Base-by-base conservation (phyloP, 2,113 vertebrate genomes). In the Neolamprologus hecqui region DNA sequence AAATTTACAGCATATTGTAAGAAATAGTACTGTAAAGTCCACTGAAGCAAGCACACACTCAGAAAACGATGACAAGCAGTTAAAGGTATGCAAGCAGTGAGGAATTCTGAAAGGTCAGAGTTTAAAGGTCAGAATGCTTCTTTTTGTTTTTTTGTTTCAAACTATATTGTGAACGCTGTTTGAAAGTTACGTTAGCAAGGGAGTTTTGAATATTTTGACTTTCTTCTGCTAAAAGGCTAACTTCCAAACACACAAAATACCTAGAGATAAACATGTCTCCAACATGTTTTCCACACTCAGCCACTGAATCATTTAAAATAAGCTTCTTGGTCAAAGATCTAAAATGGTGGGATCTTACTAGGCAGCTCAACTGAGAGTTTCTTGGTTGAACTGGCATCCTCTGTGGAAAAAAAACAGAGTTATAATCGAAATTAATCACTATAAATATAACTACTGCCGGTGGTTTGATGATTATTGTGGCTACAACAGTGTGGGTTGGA, bases 301-400 rank as follows among this genome's bases (percentile, higher is more conserved):
- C 89, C 83, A 85, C 54, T 77, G 12, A 37, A 37, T 90, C 14
- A 54, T 55, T 90, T 70, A 84, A 68, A 81, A 47, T 65, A 23
- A 42, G 13, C 70, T 90, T 87, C 47, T 90, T 88, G 83, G 37
- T 86, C 77, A 79, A 40, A 60, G 42, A 73, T 40, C 86, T 94
- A 33, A 88, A 92, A 85, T 60, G 70, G 53, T 90, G 85, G 84
- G 86, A 37, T 95, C 96, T 97, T 97, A 97, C 96, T 94, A 95
- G 96, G 93, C 84, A 97, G 95, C 57, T 97, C 96, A 94, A 96
- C 88, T 94, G 96, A 97, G 88, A 96, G 94, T 96, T 96, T 96
- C 96, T 96, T 97, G 93, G 88, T 84, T 90, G 92, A 86, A 94
- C 42, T 94, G 94, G 91, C 94, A 63, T 97, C 95, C 70, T 96